Base-by-base conservation (phyloP, 1,140 invertebrate species). In the Oppia nitens region DNA sequence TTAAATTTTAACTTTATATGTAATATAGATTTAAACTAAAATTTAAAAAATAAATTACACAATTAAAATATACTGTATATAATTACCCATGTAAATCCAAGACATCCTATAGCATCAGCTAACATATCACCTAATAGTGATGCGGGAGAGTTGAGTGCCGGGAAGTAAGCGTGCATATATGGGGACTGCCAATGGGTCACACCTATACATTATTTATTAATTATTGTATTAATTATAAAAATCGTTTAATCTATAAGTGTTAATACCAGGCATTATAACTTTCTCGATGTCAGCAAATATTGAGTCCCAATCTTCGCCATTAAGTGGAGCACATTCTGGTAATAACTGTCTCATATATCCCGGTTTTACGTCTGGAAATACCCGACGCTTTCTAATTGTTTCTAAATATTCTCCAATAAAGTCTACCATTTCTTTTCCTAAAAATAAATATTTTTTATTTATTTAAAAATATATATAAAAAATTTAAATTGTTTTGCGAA, bases 131-230 rank as follows among this genome's bases (percentile, higher is more conserved):
- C 93, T 9, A 94, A 77, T 29, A 95, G 81, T 0, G 84, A 81
- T 2, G 91, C 84, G 72, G 83, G 95, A 3, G 90, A 95, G 73
- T 92, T 91, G 4, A 84, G 90, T 0, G 93, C 95, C 0, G 95
- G 89, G 71, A 84, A 97, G 68, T 89, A 97, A 0, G 90, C 91
- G 66, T 94, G 86, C 71, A 96, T 97, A 64, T 87, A 77, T 1
- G 92, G 93, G 49, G 85, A 88, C 66, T 89, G 83, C 93, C 93
- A 98, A 67, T 95, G 87, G 0, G 91, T 95, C 14, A 88, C 72
- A 48, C 75, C n/a, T 20, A 20, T 9, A 20, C 20, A 21, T n/a
- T n/a, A n/a, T n/a, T n/a, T n/a, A n/a, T n/a, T n/a, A n/a, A n/a
- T n/a, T n/a, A n/a, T n/a, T n/a, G 6, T 40, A 6, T 17, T 40